phyloP scores from a whole-genome alignment of 2,797 vertebrate species.

The Simalia tracyae region DNA sequence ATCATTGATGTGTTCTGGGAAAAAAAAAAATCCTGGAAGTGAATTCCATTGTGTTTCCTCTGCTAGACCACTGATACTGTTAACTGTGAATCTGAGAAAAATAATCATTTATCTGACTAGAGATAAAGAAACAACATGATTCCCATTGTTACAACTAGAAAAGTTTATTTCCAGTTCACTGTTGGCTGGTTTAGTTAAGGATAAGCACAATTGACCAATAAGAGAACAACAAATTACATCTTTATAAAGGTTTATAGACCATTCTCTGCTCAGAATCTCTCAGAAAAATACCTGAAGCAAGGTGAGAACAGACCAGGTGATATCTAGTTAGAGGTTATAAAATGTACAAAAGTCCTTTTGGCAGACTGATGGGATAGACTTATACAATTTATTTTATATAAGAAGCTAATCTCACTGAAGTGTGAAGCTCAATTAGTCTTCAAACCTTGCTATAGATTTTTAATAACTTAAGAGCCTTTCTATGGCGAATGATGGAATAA shows the following conservation, averaged over 20 bases:
- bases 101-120: not conserved
- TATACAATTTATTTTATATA: conserved; percentile 63
- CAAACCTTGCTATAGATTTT: conserved; percentile 48
- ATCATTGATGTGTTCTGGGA: not conserved
- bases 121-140: not conserved
- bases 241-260: conserved; percentile 45
- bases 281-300: conserved; percentile 29
- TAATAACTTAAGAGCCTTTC: conserved; percentile 50
- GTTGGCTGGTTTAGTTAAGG: not conserved
- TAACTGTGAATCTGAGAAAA: conserved; percentile 1
- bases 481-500: conserved; percentile 41
- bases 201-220: conserved; percentile 11
- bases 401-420: conserved; percentile 59
- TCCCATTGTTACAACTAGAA: not conserved
- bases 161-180: conserved; percentile 15
- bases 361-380: conserved; percentile 55
- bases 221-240: not conserved
- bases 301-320: conserved; percentile 50
- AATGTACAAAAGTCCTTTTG: conserved; percentile 31
- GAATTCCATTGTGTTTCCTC: not conserved
- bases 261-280: conserved; percentile 21
- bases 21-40: not conserved
- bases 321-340: conserved; percentile 58
- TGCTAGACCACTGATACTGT: not conserved
- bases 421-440: conserved; percentile 63